Percentiles rank a stretch among this genome's conserved stretches.
phyloP scores from a whole-genome alignment of 2,797 vertebrate genomes.

The Pantherophis alleghaniensis region DNA sequence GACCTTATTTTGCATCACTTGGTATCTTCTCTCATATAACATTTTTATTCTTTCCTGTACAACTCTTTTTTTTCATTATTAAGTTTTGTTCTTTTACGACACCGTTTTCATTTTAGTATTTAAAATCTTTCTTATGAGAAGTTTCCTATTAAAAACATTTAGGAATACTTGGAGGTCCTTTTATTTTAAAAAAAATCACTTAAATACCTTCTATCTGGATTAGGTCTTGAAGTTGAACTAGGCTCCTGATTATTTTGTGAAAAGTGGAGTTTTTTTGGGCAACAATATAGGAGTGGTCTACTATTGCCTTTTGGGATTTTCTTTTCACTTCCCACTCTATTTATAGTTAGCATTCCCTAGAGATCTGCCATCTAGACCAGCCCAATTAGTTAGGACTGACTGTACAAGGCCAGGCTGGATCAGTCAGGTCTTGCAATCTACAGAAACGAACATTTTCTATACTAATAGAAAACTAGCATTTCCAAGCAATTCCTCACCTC shows the following conservation, averaged over 20 bases:
- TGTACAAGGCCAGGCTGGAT: neutral
- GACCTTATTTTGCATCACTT: conserved; percentile 52
- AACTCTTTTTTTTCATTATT: conserved; percentile 57
- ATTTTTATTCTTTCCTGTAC: conserved; percentile 74
- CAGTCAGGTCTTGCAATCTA: neutral
- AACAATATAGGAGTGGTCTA: neutral
- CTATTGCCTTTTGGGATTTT: neutral
- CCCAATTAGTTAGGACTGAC: neutral
- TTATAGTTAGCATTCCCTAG: neutral
- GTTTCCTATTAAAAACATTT: neutral
- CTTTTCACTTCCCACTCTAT: neutral
- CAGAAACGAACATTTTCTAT: neutral
- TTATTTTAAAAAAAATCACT: neutral
- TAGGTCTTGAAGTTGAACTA: neutral
- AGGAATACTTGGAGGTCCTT: neutral
- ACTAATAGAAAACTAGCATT: neutral
- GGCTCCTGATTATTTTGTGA: neutral
- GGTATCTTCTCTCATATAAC: conserved; percentile 69
- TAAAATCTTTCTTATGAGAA: conserved; percentile 38
- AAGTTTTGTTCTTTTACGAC: conserved; percentile 46
- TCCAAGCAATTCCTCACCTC: neutral
- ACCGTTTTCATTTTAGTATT: conserved; percentile 48
- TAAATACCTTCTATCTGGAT: neutral
- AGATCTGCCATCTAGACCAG: neutral
- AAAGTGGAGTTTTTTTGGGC: neutral